phyloP scores from a whole-genome alignment of 2,113 vertebrate species.

The Scomber scombrus region DNA sequence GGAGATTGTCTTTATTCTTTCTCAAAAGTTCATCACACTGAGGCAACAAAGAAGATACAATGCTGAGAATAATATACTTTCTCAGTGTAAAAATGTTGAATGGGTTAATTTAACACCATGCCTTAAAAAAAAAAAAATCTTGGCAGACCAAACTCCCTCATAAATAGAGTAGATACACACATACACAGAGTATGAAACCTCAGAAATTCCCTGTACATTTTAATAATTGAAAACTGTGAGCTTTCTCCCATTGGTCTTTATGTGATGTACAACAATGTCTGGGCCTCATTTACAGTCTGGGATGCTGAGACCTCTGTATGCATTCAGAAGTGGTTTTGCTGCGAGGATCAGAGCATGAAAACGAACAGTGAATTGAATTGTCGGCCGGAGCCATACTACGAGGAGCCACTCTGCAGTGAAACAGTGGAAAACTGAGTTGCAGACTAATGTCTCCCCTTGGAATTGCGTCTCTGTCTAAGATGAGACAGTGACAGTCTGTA shows the following conservation, averaged over 20 bases:
- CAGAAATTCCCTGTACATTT: conserved; percentile 38
- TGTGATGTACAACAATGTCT: conserved; percentile 51
- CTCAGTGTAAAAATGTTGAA: conserved; percentile 11
- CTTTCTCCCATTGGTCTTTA: conserved; percentile 36
- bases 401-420: conserved; percentile 38
- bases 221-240: conserved; percentile 51
- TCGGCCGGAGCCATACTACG: conserved; percentile 37
- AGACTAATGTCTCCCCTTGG: conserved; percentile 53
- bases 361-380: conserved; percentile 60
- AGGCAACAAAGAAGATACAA: not conserved
- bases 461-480: conserved; percentile 40
- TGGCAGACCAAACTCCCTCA: not conserved
- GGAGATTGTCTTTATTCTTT: conserved; percentile 7
- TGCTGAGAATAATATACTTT: not conserved
- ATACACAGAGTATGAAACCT: conserved; percentile 9
- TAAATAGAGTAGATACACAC: conserved; percentile 14
- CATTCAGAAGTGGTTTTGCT: conserved; percentile 54
- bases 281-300: conserved; percentile 60
- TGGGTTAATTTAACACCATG: not conserved
- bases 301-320: conserved; percentile 42
- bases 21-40: conserved; percentile 26
- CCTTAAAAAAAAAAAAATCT: not conserved
- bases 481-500: conserved; percentile 43
- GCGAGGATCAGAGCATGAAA: conserved; percentile 34
- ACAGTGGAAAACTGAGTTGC: conserved; percentile 34